Conservation (phyloP, 2,113 vertebrate genomes). For the Dolichallabes microphthalmus region DNA sequence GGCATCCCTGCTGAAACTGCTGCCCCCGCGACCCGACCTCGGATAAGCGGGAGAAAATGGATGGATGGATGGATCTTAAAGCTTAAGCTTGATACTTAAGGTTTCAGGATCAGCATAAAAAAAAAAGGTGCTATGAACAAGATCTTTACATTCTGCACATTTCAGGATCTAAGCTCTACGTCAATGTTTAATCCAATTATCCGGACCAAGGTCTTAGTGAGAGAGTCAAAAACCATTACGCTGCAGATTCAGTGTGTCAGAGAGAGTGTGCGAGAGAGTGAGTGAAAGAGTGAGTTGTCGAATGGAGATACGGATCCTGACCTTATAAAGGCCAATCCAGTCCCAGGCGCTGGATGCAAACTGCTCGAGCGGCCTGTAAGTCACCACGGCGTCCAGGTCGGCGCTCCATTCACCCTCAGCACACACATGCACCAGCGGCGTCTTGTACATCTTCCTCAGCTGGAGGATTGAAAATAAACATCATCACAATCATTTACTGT, state of each 20-base stretch:
- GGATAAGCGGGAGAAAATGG: too few relatives aligned
- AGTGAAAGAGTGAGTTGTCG: neutral
- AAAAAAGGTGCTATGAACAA: too few relatives aligned
- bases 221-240: too few relatives aligned
- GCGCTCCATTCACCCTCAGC: slow-evolving; percentile 82
- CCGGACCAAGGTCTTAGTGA: too few relatives aligned
- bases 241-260: neutral
- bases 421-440: slow-evolving; percentile 75
- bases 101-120: neutral
- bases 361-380: slow-evolving; percentile 73
- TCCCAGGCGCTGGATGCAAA: slow-evolving; percentile 90
- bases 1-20: too few relatives aligned
- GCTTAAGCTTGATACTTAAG: neutral
- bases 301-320: slow-evolving; percentile 54
- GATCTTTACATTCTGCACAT: too few relatives aligned
- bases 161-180: too few relatives aligned
- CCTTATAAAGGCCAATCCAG: slow-evolving; percentile 95
- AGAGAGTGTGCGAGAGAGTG: neutral
- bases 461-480: slow-evolving; percentile 50
- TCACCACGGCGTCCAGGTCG: slow-evolving; percentile 76
- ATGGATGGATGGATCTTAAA: too few relatives aligned
- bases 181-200: too few relatives aligned
- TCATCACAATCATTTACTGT: neutral
- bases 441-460: slow-evolving; percentile 76
- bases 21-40: too few relatives aligned